Percentiles rank a stretch among this genome's conserved stretches.
These are phyloP conservation scores for Rhimphoctona megacephalus DNA, from an alignment of 2,888 invertebrate genomes.

Conservation along the genomic window DNA sequence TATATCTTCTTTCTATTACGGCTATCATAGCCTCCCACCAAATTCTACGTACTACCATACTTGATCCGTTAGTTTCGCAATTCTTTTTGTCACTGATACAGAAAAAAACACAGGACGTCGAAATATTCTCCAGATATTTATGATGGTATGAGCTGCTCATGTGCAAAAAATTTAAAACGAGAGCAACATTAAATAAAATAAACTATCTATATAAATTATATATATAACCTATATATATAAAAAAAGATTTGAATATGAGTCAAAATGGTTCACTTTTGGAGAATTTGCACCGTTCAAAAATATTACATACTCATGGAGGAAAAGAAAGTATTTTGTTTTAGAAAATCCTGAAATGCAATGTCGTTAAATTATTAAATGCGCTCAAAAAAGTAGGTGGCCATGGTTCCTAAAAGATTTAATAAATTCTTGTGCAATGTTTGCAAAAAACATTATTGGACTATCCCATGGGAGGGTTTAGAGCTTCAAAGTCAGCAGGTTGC, in stretches of 20 bases:
- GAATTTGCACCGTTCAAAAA: neutral
- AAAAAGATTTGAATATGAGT: neutral
- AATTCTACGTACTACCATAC: neutral
- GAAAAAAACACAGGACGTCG: neutral
- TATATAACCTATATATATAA: too few species aligned
- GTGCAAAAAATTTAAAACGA: neutral
- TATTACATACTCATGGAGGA: neutral
- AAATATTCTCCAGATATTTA: neutral
- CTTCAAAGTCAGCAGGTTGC: constrained; percentile 61
- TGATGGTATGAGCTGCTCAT: neutral
- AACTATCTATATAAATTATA: too few species aligned
- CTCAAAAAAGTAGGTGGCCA: neutral
- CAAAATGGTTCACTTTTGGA: neutral
- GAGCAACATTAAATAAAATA: neutral
- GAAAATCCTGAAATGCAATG: neutral
- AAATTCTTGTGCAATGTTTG: neutral
- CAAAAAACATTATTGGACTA: constrained; percentile 82
- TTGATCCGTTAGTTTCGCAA: neutral
- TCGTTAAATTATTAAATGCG: neutral
- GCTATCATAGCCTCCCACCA: neutral
- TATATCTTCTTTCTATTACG: neutral
- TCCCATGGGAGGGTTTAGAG: constrained; percentile 72
- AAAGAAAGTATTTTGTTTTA: neutral
- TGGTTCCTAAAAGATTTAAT: neutral
- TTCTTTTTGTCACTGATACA: neutral